These are phyloP conservation scores for Cacatua alba DNA, from an alignment of 2,113 vertebrate species.

Conservation along the genomic window DNA sequence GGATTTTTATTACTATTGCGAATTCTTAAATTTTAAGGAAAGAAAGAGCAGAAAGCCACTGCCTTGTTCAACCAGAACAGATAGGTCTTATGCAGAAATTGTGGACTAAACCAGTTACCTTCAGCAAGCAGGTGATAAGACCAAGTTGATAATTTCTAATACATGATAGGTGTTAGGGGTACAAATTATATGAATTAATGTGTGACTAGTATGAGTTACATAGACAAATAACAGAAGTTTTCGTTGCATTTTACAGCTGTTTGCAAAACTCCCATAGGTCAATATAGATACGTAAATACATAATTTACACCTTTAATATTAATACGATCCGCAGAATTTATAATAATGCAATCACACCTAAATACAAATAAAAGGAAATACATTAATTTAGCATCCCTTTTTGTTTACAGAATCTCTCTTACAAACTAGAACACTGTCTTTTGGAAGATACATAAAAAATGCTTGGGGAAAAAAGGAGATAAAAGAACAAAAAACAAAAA, in stretches of 20 bases:
- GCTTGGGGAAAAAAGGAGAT: neutral
- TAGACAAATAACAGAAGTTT: neutral
- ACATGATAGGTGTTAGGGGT: neutral
- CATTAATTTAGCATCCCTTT: neutral
- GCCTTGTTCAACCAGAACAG: neutral
- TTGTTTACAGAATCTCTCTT: neutral
- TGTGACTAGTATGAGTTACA: neutral
- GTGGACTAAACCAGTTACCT: neutral
- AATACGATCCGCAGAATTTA: neutral
- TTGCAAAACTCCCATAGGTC: neutral
- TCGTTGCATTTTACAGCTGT: neutral
- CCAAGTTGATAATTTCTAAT: neutral
- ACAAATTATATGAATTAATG: neutral
- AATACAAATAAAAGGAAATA: neutral
- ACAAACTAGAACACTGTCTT: neutral
- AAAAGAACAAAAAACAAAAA: neutral
- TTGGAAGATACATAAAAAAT: neutral
- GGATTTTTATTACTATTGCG: neutral
- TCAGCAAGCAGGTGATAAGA: neutral
- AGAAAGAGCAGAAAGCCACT: neutral
- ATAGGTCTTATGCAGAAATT: neutral
- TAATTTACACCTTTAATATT: neutral
- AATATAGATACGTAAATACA: neutral
- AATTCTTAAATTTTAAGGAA: neutral
- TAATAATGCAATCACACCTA: neutral